A percentile compares a stretch with the other conserved stretches of the same genome.
Conservation (phyloP, 2,113 vertebrate species). For the Myodes glareolus region DNA sequence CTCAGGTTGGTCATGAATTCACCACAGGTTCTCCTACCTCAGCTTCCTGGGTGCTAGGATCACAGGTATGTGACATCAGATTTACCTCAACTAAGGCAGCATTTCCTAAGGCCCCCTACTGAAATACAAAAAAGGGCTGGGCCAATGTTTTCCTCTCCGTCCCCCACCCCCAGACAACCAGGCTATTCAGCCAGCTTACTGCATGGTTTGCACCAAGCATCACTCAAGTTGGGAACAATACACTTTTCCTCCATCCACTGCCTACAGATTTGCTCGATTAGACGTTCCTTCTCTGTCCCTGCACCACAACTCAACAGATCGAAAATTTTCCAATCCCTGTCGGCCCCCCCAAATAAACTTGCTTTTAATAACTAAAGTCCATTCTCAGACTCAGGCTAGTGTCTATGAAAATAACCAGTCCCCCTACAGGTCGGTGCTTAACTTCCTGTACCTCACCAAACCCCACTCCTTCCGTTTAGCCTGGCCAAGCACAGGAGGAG, state of each 20-base stretch:
- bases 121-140: background rate
- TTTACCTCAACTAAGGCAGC: background rate
- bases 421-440: background rate
- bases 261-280: background rate
- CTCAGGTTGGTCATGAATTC: background rate
- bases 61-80: background rate
- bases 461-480: background rate
- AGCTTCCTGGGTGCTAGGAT: background rate
- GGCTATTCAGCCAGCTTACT: background rate
- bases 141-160: background rate
- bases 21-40: background rate
- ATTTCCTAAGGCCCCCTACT: background rate
- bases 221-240: background rate
- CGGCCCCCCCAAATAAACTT: background rate
- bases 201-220: background rate
- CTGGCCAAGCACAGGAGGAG: accelerated
- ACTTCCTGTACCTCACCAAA: background rate
- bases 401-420: background rate
- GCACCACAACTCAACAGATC: background rate
- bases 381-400: background rate
- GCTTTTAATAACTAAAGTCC: background rate
- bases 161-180: background rate
- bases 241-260: background rate
- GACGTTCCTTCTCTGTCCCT: background rate
- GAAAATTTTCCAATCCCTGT: background rate